Base-by-base conservation (phyloP, 2,797 vertebrate species). In the Scarus forsteni region DNA sequence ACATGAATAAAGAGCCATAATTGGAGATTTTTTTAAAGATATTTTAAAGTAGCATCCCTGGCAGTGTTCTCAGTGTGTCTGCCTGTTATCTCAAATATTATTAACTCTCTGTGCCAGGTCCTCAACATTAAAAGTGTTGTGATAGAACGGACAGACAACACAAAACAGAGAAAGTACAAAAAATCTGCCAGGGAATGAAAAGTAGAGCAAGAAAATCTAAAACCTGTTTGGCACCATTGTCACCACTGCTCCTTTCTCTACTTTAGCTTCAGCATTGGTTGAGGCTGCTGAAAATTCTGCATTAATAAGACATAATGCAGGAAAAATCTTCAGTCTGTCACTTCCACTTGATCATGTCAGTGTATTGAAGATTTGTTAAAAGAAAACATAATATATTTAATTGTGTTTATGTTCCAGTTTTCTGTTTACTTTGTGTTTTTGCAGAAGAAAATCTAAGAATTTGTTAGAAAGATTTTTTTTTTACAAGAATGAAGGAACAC, bases 251-350 rank as follows among this genome's bases (percentile, higher is more conserved):
- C 74, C 77, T 73, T 79, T 53, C 79, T 75, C 70, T 71, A 43
- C 55, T 66, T 60, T 66, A 53, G 16, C 42, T 45, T 42, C 66
- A 60, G 76, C 58, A 45, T 53, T 56, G 54, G 72, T 61, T 6
- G 19, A 60, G 49, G 16, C 70, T 76, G 73, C 85, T 77, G 81
- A 73, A 87, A 63, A 38, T 51, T 35, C 65, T 85, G 85, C 83
- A 84, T 88, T 88, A 88, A 86, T 89, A 80, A 88, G 80, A 80
- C 82, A 80, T 80, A 80, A 86, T 86, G 89, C 85, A 85, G 80
- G 71, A 73, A 53, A 61, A 50, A 67, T 77, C 68, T 61, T 42
- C 34, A 55, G 49, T 40, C 10, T 48, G 62, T 51, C 40, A 16
- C 60, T 27, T 61, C 45, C 43, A 34, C 59, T 53, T 45, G 13